phyloP scores from a whole-genome alignment of 1,140 invertebrate genomes.

The Bradysia coprophila region DNA sequence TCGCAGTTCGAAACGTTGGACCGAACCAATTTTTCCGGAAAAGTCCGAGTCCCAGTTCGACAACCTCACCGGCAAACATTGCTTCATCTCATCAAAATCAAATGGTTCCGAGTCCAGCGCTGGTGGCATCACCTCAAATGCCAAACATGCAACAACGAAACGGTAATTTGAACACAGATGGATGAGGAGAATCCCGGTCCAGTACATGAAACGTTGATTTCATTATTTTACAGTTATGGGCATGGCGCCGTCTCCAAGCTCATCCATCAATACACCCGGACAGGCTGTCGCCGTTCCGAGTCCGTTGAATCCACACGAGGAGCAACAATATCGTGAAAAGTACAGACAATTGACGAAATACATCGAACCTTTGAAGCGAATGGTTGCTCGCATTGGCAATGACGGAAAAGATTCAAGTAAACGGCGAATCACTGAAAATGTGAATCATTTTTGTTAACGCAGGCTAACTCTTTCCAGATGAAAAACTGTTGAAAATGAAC shows the following conservation, averaged over 20 bases:
- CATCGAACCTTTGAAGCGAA: constrained; percentile 73
- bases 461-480: constrained; percentile 24
- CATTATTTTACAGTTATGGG: constrained; percentile 12
- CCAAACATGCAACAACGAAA: constrained; percentile 24
- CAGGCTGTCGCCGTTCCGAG: constrained; percentile 46
- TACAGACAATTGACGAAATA: constrained; percentile 81
- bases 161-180: constrained; percentile 3
- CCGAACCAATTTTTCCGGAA: constrained; percentile 32
- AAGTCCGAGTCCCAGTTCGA: constrained; percentile 27
- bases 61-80: constrained; percentile 11
- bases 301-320: constrained; percentile 48
- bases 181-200: neutral
- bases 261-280: constrained; percentile 61
- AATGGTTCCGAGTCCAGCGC: constrained; percentile 38
- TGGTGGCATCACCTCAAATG: constrained; percentile 43
- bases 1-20: constrained; percentile 24
- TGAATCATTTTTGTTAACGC: neutral
- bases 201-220: neutral
- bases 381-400: constrained; percentile 71
- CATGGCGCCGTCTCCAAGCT: constrained; percentile 64
- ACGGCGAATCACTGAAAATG: neutral
- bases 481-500: constrained; percentile 80
- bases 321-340: constrained; percentile 81
- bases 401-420: constrained; percentile 41
- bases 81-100: neutral